A percentile compares a stretch with the other conserved stretches of the same genome.
phyloP scores from a whole-genome alignment of 2,797 vertebrate genomes.

The Sebastes aleutianus region DNA sequence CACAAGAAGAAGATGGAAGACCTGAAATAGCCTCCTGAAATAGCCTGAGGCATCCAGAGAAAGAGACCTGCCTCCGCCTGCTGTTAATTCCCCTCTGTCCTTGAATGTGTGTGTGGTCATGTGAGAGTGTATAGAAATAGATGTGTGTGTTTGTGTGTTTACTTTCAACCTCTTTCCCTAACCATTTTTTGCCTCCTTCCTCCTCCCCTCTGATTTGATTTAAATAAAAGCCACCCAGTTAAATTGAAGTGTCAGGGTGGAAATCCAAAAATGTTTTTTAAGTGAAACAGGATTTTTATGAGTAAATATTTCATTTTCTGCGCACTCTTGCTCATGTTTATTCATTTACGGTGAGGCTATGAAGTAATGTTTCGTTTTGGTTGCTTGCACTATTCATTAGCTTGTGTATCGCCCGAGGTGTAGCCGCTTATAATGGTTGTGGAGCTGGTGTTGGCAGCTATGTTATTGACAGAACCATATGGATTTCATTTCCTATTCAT shows the following conservation, averaged over 20 bases:
- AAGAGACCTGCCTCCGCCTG: constrained; percentile 65
- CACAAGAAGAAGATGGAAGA: constrained; percentile 60
- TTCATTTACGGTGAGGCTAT: constrained; percentile 64
- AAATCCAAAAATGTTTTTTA: constrained; percentile 69
- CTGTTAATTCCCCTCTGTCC: constrained; percentile 70
- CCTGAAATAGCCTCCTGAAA: constrained; percentile 76
- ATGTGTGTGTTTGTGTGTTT: constrained; percentile 46
- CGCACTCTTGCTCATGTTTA: constrained; percentile 63
- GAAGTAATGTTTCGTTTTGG: constrained; percentile 67
- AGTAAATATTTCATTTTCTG: constrained; percentile 68
- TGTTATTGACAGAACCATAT: constrained; percentile 69
- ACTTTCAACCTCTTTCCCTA: constrained; percentile 27
- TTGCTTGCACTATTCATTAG: constrained; percentile 79
- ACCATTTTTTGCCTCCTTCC: neutral
- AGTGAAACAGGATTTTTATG: constrained; percentile 60
- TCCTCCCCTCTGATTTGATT: constrained; percentile 47
- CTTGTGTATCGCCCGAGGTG: constrained; percentile 59
- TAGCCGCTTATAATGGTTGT: constrained; percentile 58
- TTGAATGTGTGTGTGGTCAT: constrained; percentile 58
- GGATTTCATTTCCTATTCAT: constrained; percentile 73
- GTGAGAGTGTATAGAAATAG: constrained; percentile 46
- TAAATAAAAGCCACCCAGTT: constrained; percentile 67
- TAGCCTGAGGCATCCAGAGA: constrained; percentile 67
- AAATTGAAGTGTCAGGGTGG: constrained; percentile 66
- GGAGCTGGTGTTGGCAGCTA: constrained; percentile 55